Conservation (phyloP, 2,888 invertebrate genomes). For the Melinaea menophilus region DNA sequence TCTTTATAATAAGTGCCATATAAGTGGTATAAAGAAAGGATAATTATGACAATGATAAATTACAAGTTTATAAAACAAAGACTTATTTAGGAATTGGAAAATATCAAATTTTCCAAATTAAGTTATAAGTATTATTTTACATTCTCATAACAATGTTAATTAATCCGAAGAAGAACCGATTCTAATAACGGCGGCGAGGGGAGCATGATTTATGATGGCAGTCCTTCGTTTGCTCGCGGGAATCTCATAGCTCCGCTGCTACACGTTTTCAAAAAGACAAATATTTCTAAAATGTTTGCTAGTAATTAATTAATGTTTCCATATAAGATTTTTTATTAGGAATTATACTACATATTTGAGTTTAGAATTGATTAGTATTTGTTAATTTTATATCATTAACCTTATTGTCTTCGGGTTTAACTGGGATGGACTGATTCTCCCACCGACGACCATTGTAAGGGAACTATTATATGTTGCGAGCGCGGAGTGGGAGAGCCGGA, state of each 20-base stretch:
- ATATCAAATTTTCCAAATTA: constrained; percentile 15
- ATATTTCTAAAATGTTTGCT: background rate
- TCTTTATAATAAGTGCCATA: background rate
- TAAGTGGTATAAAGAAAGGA: constrained; percentile 1
- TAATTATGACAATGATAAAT: background rate
- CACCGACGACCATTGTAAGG: too few species aligned
- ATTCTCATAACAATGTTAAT: constrained; percentile 35
- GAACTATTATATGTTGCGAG: too few species aligned
- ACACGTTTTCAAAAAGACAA: constrained; percentile 6
- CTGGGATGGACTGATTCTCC: too few species aligned
- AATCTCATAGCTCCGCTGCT: constrained; percentile 24
- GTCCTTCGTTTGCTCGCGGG: constrained; percentile 34
- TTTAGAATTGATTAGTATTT: too few species aligned
- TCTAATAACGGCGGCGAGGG: constrained; percentile 35
- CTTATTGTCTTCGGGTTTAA: too few species aligned
- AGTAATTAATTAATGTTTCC: too few species aligned
- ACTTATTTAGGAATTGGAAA: constrained; percentile 1
- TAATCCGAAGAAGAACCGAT: constrained; percentile 34
- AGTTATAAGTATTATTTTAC: constrained; percentile 22
- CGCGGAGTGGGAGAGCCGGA: too few species aligned
- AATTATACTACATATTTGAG: too few species aligned
- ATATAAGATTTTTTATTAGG: too few species aligned
- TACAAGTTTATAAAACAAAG: constrained; percentile 4
- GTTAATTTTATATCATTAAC: too few species aligned
- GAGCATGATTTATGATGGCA: constrained; percentile 37